Evolutionary conservation across 2,797 vertebrate species (phyloP), one percentile per base, ranked within the genome.

Genomic region (Girardinus metallicus): DNA sequence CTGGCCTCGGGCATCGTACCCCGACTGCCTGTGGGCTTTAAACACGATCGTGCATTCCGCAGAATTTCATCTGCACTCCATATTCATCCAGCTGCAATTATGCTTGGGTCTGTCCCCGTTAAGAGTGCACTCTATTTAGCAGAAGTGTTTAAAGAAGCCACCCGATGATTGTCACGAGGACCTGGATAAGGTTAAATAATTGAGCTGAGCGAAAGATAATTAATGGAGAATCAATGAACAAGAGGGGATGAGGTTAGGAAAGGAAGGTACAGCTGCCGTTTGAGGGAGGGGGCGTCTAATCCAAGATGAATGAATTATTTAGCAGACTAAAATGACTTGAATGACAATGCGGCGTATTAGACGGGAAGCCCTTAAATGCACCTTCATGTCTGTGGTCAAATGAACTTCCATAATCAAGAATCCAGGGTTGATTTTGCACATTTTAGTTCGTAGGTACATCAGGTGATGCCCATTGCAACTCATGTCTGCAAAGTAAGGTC

Each of bases 191-290:
- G 86, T 90, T 95, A 90, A 95, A 92, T 95, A 95, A 96, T 95
- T 95, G 93, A 96, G 91, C 85, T 92, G 94, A 94, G 89, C 85
- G 87, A 94, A 95, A 95, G 92, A 95, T 95, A 96, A 95, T 96
- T 95, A 96, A 96, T 95, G 93, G 92, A 90, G 91, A 96, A 95
- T 96, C 95, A 94, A 96, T 95, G 93, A 91, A 93, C 92, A 94
- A 93, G 91, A 83, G 82, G 78, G 86, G 87, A 88, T 91, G 85
- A 80, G 84, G 85, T 83, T 77, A 57, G 85, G 31, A 80, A 78
- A 90, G 82, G 85, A 81, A 91, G 83, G 84, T 87, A 93, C 85
- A 82, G 87, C 76, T 55, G 83, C 85, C 85, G 81, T 88, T 91
- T 78, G 85, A 88, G 85, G 36, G 85, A 84, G 88, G 85, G 73